Percentiles rank a stretch among this genome's conserved stretches.
phyloP scores from a whole-genome alignment of 2,797 vertebrate species.

The Tapera naevia region DNA sequence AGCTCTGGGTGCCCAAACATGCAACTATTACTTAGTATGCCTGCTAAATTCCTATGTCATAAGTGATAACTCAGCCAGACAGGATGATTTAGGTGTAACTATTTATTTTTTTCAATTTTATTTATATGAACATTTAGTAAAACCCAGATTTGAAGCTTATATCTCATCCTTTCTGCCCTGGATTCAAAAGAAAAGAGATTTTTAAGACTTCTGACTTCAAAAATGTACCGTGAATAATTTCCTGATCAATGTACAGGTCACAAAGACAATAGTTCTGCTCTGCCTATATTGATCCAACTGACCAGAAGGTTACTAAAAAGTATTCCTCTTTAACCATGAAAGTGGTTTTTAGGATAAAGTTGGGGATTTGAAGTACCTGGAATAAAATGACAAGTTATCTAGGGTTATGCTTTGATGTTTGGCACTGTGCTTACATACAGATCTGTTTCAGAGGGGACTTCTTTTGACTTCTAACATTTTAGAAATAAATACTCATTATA shows the following conservation, averaged over 20 bases:
- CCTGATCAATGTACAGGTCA: not conserved
- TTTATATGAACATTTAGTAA: conserved; percentile 50
- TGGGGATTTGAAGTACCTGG: not conserved
- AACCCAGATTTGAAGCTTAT: not conserved
- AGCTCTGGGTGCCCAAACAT: conserved; percentile 73
- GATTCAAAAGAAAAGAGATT: not conserved
- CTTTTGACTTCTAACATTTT: not conserved
- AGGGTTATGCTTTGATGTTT: conserved; percentile 20
- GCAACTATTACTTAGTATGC: conserved; percentile 73
- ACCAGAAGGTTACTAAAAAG: not conserved
- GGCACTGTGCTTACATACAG: not conserved
- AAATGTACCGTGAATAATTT: not conserved
- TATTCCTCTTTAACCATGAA: not conserved
- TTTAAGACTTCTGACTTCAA: not conserved
- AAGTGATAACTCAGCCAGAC: conserved; percentile 60
- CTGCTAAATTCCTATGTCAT: conserved; percentile 76
- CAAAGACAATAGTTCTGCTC: not conserved
- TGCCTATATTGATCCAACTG: not conserved
- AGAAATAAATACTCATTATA: not conserved
- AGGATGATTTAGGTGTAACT: conserved; percentile 71
- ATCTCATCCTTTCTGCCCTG: not conserved
- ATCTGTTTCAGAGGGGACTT: not conserved
- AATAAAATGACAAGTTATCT: not conserved
- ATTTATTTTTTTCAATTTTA: not conserved
- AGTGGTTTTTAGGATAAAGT: not conserved